phyloP scores from a whole-genome alignment of 2,888 invertebrate species.

The Auanema sp. region DNA sequence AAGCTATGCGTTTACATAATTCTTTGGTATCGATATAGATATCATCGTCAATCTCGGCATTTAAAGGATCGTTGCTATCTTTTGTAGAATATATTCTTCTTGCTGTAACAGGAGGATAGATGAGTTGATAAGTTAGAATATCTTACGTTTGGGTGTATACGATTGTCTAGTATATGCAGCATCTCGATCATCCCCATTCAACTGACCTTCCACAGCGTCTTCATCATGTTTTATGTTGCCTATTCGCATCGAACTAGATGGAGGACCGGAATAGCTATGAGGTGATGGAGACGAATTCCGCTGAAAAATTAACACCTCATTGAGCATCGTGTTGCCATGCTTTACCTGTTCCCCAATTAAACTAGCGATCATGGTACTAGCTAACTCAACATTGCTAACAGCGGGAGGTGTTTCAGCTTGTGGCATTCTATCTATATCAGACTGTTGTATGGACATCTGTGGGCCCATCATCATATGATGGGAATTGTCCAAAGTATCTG shows the following conservation, averaged over 20 bases:
- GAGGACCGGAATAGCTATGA: conserved; percentile 23
- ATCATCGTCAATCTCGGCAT: conserved; percentile 63
- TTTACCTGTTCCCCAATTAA: conserved; percentile 40
- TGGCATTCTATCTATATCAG: conserved; percentile 50
- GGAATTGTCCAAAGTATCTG: conserved; percentile 13
- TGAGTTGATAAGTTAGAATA: background rate
- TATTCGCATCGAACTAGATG: conserved; percentile 20
- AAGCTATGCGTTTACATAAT: conserved; percentile 60
- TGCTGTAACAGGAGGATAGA: background rate
- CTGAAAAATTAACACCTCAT: conserved; percentile 3
- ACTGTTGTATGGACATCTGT: conserved; percentile 24
- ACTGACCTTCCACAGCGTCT: conserved; percentile 20
- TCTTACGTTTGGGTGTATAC: background rate
- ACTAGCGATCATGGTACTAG: conserved; percentile 51
- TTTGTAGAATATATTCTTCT: conserved; percentile 49
- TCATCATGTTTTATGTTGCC: conserved; percentile 30
- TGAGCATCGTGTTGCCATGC: no score
- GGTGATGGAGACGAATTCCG: conserved; percentile 30
- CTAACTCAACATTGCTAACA: conserved; percentile 54
- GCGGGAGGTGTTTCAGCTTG: conserved; percentile 57
- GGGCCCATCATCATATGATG: conserved; percentile 28
- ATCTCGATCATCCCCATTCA: conserved; percentile 16
- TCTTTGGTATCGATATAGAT: conserved; percentile 63
- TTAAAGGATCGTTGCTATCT: conserved; percentile 57
- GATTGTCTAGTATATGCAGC: conserved; percentile 8